Evolutionary conservation across 2,797 vertebrate species (phyloP).

Genomic region (Prionace glauca): DNA sequence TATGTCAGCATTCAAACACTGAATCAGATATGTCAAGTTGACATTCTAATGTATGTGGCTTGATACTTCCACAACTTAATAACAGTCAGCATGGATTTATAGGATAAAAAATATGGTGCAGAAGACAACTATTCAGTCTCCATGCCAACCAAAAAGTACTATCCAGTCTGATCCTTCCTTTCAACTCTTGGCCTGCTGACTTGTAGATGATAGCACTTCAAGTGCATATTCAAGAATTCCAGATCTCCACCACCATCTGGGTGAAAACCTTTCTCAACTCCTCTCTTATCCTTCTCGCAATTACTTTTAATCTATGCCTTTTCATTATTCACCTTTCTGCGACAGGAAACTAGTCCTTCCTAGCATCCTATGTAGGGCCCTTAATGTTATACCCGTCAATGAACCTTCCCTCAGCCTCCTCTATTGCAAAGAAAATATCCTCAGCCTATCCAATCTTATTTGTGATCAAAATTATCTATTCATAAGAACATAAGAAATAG

Average conservation of each 20-base stretch:
- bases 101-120: background rate
- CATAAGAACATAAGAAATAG: too few species aligned
- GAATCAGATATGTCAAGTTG: background rate
- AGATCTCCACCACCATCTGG: background rate
- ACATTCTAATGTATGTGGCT: background rate
- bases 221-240: background rate
- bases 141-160: background rate
- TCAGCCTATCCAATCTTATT: too few species aligned
- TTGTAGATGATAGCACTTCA: background rate
- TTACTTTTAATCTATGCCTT: background rate
- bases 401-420: too few species aligned
- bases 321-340: too few species aligned
- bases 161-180: background rate
- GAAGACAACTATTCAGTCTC: background rate
- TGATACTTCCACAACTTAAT: background rate
- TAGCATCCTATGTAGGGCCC: too few species aligned
- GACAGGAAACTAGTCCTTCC: too few species aligned
- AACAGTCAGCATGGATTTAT: background rate
- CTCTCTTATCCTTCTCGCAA: background rate
- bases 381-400: too few species aligned
- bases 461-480: too few species aligned
- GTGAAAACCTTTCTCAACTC: background rate
- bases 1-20: background rate
- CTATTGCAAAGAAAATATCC: too few species aligned
- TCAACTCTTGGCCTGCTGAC: background rate